Evolutionary conservation across 1,140 invertebrate genomes (phyloP).

Genomic region (Mycetomoellerius zeteki): DNA sequence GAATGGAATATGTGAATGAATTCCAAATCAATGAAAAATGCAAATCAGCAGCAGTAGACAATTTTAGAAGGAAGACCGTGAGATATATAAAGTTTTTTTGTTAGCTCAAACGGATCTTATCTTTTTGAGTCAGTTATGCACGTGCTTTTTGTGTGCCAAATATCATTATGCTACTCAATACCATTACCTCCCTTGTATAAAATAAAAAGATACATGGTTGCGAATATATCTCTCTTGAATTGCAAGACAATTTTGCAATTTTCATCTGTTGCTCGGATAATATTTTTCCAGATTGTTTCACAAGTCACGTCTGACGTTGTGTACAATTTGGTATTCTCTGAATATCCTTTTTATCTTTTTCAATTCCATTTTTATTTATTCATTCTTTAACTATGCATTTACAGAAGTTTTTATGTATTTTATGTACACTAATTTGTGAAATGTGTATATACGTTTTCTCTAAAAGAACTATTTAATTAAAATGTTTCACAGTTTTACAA

Average conservation of each 20-base stretch:
- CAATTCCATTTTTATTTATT: constrained; percentile 1
- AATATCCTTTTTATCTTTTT: constrained; percentile 5
- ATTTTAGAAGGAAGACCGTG: too few relatives aligned
- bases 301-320: constrained; percentile 20
- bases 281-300: constrained; percentile 24
- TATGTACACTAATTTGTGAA: neutral
- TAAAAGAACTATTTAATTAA: neutral
- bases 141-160: too few relatives aligned
- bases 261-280: constrained; percentile 1
- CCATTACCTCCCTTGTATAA: too few relatives aligned
- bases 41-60: too few relatives aligned
- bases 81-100: too few relatives aligned
- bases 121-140: too few relatives aligned
- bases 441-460: neutral
- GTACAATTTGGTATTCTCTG: constrained; percentile 6
- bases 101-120: too few relatives aligned
- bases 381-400: neutral
- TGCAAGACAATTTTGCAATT: constrained; percentile 34
- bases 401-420: neutral
- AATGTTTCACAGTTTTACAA: neutral
- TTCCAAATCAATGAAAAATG: too few relatives aligned
- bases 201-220: neutral
- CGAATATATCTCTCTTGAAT: neutral
- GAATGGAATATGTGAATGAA: too few relatives aligned
- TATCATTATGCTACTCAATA: too few relatives aligned